A percentile compares a stretch with the other conserved stretches of the same genome.
Evolutionary conservation across 2,797 vertebrate genomes (phyloP).

Genomic region (Muscicapa striata): DNA sequence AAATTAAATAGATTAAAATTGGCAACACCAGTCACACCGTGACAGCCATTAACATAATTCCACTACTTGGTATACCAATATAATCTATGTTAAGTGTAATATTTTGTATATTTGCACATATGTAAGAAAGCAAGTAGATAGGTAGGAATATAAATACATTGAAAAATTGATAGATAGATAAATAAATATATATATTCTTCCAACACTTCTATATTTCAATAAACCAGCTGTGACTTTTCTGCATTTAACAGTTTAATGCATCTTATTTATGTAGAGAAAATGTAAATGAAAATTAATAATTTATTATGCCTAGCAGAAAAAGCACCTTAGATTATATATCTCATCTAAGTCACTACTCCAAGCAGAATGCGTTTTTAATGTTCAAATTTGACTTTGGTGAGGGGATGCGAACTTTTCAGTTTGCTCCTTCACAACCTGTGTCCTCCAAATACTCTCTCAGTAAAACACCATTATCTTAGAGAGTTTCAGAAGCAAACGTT

Average conservation of each 20-base stretch:
- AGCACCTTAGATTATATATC: not conserved
- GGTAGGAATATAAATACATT: not conserved
- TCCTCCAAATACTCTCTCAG: not conserved
- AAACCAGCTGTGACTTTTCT: conserved; percentile 40
- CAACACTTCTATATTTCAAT: conserved; percentile 50
- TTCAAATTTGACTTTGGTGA: conserved; percentile 24
- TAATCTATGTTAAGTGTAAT: not conserved
- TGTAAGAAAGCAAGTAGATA: not conserved
- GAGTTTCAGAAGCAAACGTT: not conserved
- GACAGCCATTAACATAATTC: too few species aligned
- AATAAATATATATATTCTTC: conserved; percentile 23
- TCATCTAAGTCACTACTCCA: conserved; percentile 39
- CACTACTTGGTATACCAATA: not conserved
- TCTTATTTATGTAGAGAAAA: conserved; percentile 53
- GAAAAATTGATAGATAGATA: not conserved
- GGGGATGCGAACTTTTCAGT: not conserved
- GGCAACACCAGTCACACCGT: too few species aligned
- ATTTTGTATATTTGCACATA: not conserved
- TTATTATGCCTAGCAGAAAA: conserved; percentile 47
- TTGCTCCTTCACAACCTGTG: not conserved
- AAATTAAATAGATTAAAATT: too few species aligned
- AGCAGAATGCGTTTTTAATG: conserved; percentile 5
- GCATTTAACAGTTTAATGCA: conserved; percentile 56
- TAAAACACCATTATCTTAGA: not conserved
- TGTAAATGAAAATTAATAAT: conserved; percentile 66